phyloP scores from a whole-genome alignment of 2,113 vertebrate genomes.

The Salminus brasiliensis region DNA sequence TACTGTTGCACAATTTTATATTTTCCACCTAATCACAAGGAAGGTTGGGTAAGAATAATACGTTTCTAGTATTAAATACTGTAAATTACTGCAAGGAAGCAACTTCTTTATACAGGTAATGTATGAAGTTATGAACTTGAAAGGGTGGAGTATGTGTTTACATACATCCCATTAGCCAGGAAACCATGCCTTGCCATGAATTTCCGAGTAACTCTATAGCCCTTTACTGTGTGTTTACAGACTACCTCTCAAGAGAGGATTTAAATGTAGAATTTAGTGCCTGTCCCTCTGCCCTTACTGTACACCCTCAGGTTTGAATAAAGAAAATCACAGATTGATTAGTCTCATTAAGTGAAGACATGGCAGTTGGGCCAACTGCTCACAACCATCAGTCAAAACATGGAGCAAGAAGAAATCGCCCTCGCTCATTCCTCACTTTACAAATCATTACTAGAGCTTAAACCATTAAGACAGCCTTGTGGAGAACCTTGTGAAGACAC shows the following conservation, averaged over 20 bases:
- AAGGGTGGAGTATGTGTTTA: slow-evolving; percentile 29
- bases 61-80: background rate
- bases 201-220: slow-evolving; percentile 39
- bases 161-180: slow-evolving; percentile 40
- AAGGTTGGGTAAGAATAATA: background rate
- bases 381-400: slow-evolving; percentile 49
- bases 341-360: slow-evolving; percentile 63
- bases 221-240: slow-evolving; percentile 52
- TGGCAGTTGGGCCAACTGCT: slow-evolving; percentile 61
- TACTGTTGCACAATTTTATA: background rate
- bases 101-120: background rate
- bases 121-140: slow-evolving; percentile 16
- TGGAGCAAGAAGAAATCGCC: slow-evolving; percentile 14
- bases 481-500: slow-evolving; percentile 37
- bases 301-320: slow-evolving; percentile 37
- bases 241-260: slow-evolving; percentile 49
- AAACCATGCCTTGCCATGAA: slow-evolving; percentile 33
- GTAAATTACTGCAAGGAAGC: slow-evolving; percentile 23
- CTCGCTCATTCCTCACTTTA: slow-evolving; percentile 70
- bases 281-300: slow-evolving; percentile 42
- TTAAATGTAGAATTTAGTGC: slow-evolving; percentile 52
- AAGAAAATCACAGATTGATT: slow-evolving; percentile 44
- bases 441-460: slow-evolving; percentile 73
- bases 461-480: slow-evolving; percentile 65
- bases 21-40: background rate